Base-by-base conservation (phyloP, 2,797 vertebrate species). In the Acanthurus lineatus region DNA sequence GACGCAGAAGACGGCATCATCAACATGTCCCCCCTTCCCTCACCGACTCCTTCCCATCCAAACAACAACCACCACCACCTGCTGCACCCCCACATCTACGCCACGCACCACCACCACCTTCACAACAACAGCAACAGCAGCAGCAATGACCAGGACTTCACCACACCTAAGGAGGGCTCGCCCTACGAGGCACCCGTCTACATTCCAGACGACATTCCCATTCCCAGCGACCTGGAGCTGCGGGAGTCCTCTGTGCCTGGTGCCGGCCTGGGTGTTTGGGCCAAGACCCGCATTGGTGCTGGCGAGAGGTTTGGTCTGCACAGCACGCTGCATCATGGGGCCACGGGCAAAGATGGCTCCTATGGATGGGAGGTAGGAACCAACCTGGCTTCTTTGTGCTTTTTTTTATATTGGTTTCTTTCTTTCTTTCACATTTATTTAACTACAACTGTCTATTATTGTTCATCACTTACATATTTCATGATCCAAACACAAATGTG, bases 201-300 rank as follows among this genome's bases (percentile, higher is more conserved):
- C 97, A 99, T 99, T 96, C 97, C 98, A 0, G 98, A 99, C 44
- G 98, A 99, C 96, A 98, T 99, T 96, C 98, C 98, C 81, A 96
- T 99, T 93, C 98, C 98, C 19, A 87, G 95, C 9, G 97, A 99
- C 91, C 97, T 99, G 87, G 98, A 99, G 94, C 96, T 99, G 86
- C 95, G 98, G 32, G 98, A 99, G 94, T 99, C 98, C 74, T 98
- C 98, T n/a, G 92, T 98, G 83, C 97, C 97, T 0, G 97, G 97
- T 14, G 97, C 97, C 1, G 98, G 98, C 86, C 96, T 99, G 81
- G 98, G 98, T 52, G 95, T 99, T 77, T 99, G 98, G 98, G 97
- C 97, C 93, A 98, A 97, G 94, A 95, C 95, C 91, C 96, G 89
- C 91, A 96, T 98, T 77, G 94, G 94, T 73, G 93, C 84, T 9